Evolutionary conservation across 2,888 invertebrate species (phyloP).

Genomic region (Lycocerus yunnanus): DNA sequence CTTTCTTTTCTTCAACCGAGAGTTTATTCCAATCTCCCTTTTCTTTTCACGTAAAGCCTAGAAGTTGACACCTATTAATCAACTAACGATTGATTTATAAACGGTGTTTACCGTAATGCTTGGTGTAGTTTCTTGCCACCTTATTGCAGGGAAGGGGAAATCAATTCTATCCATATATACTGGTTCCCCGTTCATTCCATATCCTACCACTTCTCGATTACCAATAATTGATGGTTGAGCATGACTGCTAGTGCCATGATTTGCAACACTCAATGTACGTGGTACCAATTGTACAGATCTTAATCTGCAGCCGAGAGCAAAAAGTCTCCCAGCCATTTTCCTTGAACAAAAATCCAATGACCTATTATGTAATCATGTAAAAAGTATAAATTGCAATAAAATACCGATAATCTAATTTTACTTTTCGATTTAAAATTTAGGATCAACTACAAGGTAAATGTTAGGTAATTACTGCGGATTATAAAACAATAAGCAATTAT

Average conservation of each 20-base stretch:
- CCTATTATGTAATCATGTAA: background rate
- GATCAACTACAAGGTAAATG: background rate
- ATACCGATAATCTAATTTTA: background rate
- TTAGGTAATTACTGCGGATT: background rate
- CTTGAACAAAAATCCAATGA: background rate
- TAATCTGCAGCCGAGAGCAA: slow-evolving; percentile 30
- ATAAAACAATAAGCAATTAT: background rate
- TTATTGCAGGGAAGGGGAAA: slow-evolving; percentile 86
- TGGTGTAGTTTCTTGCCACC: slow-evolving; percentile 76
- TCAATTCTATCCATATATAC: slow-evolving; percentile 77
- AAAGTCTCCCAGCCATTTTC: slow-evolving; percentile 35
- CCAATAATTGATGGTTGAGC: slow-evolving; percentile 61
- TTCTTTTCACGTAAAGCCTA: slow-evolving; percentile 67
- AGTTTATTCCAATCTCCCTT: slow-evolving; percentile 74
- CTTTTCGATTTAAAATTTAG: background rate
- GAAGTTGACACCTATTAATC: background rate
- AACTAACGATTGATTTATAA: background rate
- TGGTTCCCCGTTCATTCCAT: slow-evolving; percentile 79
- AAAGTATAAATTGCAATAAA: background rate
- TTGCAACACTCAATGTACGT: slow-evolving; percentile 19
- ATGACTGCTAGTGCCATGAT: slow-evolving; percentile 30
- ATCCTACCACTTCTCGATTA: slow-evolving; percentile 88
- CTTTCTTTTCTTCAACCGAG: slow-evolving; percentile 71
- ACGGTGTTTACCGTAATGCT: slow-evolving; percentile 67
- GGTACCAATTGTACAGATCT: slow-evolving; percentile 28